Percentiles rank a stretch among this genome's conserved stretches.
Conservation (phyloP, 2,797 vertebrate species). For the Sparus aurata region DNA sequence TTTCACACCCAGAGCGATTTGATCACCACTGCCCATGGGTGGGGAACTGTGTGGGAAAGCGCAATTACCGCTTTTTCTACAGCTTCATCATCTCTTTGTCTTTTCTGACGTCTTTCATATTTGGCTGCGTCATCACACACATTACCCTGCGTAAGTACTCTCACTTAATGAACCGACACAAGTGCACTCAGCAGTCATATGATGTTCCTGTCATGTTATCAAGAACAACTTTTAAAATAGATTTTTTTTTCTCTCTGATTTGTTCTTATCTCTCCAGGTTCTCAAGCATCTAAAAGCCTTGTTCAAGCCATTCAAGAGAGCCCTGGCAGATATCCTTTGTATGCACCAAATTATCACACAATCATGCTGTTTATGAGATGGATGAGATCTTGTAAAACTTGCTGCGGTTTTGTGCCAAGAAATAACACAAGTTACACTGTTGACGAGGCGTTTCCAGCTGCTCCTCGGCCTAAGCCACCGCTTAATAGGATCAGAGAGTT, state of each 20-base stretch:
- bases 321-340: slow-evolving; percentile 98
- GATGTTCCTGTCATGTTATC: background rate
- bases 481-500: slow-evolving; percentile 73
- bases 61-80: slow-evolving; percentile 98
- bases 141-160: slow-evolving; percentile 92
- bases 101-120: slow-evolving; percentile 97
- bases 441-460: slow-evolving; percentile 49
- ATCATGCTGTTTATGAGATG: background rate
- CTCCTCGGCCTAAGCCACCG: slow-evolving; percentile 53
- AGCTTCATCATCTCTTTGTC: slow-evolving; percentile 96
- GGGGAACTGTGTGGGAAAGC: slow-evolving; percentile 96
- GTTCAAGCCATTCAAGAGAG: slow-evolving; percentile 91
- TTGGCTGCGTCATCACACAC: slow-evolving; percentile 95
- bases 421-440: slow-evolving; percentile 25
- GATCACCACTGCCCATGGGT: slow-evolving; percentile 99
- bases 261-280: slow-evolving; percentile 81
- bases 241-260: background rate
- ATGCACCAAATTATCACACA: background rate
- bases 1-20: slow-evolving; percentile 89
- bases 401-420: background rate
- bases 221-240: background rate
- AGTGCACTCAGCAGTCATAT: background rate
- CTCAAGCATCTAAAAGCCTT: slow-evolving; percentile 87
- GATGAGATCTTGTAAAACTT: slow-evolving; percentile 15
- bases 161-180: background rate